Percentiles rank a stretch among this genome's conserved stretches.
These are phyloP conservation scores for Scaptodrosophila lebanonensis DNA, from an alignment of 1,140 invertebrate species.

Conservation along the genomic window DNA sequence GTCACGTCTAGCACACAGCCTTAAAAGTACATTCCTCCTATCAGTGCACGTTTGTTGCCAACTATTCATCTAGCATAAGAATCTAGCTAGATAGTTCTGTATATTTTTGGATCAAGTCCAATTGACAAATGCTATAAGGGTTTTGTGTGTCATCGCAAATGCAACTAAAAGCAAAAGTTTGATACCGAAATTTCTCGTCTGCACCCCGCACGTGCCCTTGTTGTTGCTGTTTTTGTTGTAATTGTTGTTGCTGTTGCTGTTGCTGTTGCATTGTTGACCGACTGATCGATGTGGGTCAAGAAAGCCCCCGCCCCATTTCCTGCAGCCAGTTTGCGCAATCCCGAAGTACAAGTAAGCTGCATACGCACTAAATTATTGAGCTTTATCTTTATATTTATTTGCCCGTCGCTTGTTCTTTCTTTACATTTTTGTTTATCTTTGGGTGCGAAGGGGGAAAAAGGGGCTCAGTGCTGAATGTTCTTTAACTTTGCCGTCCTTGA, in stretches of 20 bases:
- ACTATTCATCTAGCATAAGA: constrained; percentile 18
- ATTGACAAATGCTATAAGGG: constrained; percentile 37
- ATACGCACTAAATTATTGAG: too few species aligned
- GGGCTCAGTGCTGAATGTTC: not conserved
- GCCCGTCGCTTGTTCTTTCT: too few species aligned
- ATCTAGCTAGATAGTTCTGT: not conserved
- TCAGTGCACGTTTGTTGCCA: constrained; percentile 7
- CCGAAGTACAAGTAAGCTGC: too few species aligned
- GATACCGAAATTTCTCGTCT: constrained; percentile 7
- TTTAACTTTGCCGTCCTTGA: constrained; percentile 15
- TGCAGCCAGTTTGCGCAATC: too few species aligned
- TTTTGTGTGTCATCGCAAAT: constrained; percentile 21
- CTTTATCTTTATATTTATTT: too few species aligned
- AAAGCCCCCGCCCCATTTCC: too few species aligned
- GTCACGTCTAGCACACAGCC: too few species aligned
- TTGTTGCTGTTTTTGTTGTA: constrained; percentile 23
- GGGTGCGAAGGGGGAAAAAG: not conserved
- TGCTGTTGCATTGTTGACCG: too few species aligned
- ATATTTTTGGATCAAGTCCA: constrained; percentile 61
- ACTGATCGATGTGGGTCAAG: too few species aligned
- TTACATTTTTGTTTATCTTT: constrained; percentile 5
- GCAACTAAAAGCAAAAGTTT: constrained; percentile 55
- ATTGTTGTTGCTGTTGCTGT: too few species aligned
- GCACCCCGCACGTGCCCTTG: constrained; percentile 16
- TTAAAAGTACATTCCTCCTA: constrained; percentile 17